phyloP scores from a whole-genome alignment of 2,113 vertebrate genomes.

The Eretmochelys imbricata region DNA sequence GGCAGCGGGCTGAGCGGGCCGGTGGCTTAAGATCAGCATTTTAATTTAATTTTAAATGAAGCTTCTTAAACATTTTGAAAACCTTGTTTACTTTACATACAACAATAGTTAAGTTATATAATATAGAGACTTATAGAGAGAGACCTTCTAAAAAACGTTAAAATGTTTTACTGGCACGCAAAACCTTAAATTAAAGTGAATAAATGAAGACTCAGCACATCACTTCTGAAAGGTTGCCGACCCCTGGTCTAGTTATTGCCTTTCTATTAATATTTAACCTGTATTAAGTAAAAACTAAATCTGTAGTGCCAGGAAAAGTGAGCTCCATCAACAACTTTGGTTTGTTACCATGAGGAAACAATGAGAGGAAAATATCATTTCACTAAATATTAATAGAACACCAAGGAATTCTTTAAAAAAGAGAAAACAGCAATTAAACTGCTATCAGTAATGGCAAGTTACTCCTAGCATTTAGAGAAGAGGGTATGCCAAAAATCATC shows the following conservation, averaged over 20 bases:
- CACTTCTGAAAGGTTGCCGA: too few species aligned
- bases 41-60: too few species aligned
- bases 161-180: too few species aligned
- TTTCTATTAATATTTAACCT: not conserved
- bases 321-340: conserved; percentile 17
- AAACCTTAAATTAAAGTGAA: too few species aligned
- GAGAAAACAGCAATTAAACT: not conserved
- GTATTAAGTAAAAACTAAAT: not conserved
- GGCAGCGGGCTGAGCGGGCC: too few species aligned
- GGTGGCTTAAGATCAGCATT: too few species aligned
- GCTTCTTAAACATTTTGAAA: too few species aligned
- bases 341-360: not conserved
- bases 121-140: too few species aligned
- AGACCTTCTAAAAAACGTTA: too few species aligned
- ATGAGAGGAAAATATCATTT: not conserved
- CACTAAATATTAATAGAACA: not conserved
- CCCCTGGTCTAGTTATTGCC: not conserved
- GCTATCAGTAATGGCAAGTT: not conserved
- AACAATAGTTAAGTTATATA: too few species aligned
- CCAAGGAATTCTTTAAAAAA: not conserved
- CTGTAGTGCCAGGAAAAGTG: conserved; percentile 21
- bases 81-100: too few species aligned
- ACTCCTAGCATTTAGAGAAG: not conserved
- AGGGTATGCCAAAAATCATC: not conserved
- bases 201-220: too few species aligned